These are phyloP conservation scores for Drosophila fulvimacula DNA, from an alignment of 2,888 invertebrate species.

Conservation along the genomic window DNA sequence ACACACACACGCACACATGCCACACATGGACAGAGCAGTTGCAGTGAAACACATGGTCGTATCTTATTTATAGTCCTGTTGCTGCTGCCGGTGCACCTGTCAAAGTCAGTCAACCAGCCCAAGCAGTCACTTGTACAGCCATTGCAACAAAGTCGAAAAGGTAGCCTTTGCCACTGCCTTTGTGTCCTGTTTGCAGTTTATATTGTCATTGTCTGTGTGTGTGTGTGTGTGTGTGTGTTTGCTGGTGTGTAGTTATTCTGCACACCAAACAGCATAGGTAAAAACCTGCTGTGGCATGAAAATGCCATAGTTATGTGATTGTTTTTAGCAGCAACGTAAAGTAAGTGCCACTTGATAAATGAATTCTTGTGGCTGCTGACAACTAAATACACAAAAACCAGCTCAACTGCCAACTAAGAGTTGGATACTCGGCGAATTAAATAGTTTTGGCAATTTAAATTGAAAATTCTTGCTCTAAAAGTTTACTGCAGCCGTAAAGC, in stretches of 20 bases:
- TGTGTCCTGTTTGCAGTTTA: conserved; percentile 41
- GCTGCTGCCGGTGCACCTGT: conserved; percentile 35
- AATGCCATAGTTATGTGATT: conserved; percentile 37
- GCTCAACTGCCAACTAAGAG: conserved; percentile 2
- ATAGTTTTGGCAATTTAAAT: conserved; percentile 22
- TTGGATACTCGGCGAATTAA: conserved; percentile 16
- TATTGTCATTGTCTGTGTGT: conserved; percentile 4
- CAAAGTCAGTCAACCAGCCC: conserved; percentile 61
- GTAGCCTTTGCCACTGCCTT: conserved; percentile 36
- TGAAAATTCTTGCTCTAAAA: conserved; percentile 1
- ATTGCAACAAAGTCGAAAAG: conserved; percentile 57
- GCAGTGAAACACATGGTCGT: conserved; percentile 41
- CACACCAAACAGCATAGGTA: conserved; percentile 55
- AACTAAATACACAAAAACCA: conserved; percentile 21
- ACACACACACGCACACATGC: conserved; percentile 25
- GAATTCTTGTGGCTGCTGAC: conserved; percentile 41
- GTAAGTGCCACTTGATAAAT: conserved; percentile 55
- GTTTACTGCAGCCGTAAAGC: not conserved
- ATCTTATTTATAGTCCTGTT: conserved; percentile 65
- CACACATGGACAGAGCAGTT: not conserved
- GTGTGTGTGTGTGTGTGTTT: conserved; percentile 3
- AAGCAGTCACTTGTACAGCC: conserved; percentile 49
- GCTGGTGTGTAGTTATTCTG: no score
- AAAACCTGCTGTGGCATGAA: conserved; percentile 31
- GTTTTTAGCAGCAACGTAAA: conserved; percentile 40